These are phyloP conservation scores for Pitta sordida DNA, from an alignment of 2,113 vertebrate genomes.

Conservation along the genomic window DNA sequence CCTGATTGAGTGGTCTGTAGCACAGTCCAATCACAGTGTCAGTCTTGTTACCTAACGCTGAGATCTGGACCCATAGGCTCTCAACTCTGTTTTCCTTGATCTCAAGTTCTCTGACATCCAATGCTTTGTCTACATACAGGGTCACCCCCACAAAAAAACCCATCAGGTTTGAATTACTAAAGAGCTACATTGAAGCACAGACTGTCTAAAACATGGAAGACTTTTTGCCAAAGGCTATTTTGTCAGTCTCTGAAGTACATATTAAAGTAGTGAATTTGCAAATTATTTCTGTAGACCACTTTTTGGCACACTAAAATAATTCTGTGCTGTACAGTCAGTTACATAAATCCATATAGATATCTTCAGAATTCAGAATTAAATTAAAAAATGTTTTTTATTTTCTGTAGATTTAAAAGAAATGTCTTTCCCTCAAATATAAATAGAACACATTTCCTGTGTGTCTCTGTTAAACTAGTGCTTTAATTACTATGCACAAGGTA, in stretches of 20 bases:
- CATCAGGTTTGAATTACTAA: background rate
- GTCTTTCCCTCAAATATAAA: background rate
- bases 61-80: too few species aligned
- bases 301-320: background rate
- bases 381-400: background rate
- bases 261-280: background rate
- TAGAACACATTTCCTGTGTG: constrained; percentile 3
- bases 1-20: too few species aligned
- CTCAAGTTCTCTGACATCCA: too few species aligned
- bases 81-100: too few species aligned
- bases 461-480: constrained; percentile 38
- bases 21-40: too few species aligned
- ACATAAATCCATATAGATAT: background rate
- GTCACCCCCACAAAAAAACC: too few species aligned
- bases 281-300: background rate
- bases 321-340: background rate
- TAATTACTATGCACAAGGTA: constrained; percentile 49
- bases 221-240: background rate
- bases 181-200: background rate
- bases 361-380: background rate
- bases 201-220: background rate
- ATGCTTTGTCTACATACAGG: too few species aligned
- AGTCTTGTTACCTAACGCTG: too few species aligned
- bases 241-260: background rate
- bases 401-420: background rate